phyloP scores from a whole-genome alignment of 2,113 vertebrate genomes.

The Varanus salvator region DNA sequence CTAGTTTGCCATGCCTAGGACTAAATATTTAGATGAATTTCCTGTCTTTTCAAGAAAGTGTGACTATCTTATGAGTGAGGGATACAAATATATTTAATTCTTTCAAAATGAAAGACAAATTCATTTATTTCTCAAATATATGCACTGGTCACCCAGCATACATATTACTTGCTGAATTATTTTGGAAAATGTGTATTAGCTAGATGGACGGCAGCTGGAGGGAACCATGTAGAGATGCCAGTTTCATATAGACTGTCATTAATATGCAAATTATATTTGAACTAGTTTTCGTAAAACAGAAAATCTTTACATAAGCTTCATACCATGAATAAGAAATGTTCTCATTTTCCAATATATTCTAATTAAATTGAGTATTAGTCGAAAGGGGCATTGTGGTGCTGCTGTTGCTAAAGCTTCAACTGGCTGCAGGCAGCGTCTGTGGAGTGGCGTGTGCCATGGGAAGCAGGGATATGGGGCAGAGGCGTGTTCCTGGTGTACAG shows the following conservation, averaged over 20 bases:
- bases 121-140: fast-evolving
- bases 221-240: neutral
- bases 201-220: neutral
- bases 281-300: neutral
- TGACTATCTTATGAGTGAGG: neutral
- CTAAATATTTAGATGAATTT: neutral
- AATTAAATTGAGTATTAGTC: slow-evolving; percentile 27
- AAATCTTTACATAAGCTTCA: neutral
- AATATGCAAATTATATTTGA: slow-evolving; percentile 17
- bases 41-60: neutral
- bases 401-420: neutral
- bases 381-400: neutral
- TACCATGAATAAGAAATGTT: neutral
- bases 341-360: slow-evolving; percentile 2
- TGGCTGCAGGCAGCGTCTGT: fast-evolving
- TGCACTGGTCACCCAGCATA: fast-evolving
- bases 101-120: neutral
- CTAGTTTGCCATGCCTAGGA: neutral
- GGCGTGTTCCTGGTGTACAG: neutral
- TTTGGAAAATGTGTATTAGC: neutral
- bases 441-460: neutral
- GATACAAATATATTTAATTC: neutral
- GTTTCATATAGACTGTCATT: slow-evolving; percentile 30
- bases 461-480: neutral
- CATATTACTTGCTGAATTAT: neutral